These are phyloP conservation scores for Orthosia gracilis DNA, from an alignment of 2,888 invertebrate species.

Conservation along the genomic window DNA sequence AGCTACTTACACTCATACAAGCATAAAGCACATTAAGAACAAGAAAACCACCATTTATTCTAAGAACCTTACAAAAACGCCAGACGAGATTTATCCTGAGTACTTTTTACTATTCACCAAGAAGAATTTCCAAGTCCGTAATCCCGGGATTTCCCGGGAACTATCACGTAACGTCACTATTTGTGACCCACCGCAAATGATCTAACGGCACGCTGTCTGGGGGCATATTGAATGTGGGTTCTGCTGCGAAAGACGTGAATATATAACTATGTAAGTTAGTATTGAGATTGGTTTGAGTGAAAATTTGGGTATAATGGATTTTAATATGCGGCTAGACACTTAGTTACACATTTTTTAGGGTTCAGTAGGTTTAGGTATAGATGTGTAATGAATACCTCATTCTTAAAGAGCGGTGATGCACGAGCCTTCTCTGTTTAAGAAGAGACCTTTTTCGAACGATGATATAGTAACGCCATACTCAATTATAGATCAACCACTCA, in stretches of 20 bases:
- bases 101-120: conserved; percentile 17
- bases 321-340: not conserved
- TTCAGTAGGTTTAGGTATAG: not conserved
- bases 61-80: conserved; percentile 10
- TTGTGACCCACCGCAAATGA: conserved; percentile 74
- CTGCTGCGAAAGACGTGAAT: conserved; percentile 52
- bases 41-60: not conserved
- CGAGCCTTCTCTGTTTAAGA: too few relatives aligned
- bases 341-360: not conserved
- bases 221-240: conserved; percentile 68
- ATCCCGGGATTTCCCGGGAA: conserved; percentile 43
- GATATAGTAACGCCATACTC: too few relatives aligned
- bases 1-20: not conserved
- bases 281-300: conserved; percentile 33
- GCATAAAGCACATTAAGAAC: not conserved
- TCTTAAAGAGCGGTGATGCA: too few relatives aligned
- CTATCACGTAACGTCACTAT: conserved; percentile 52
- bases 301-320: not conserved
- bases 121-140: conserved; percentile 1
- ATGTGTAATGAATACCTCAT: too few relatives aligned
- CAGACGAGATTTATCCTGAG: conserved; percentile 6
- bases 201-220: conserved; percentile 68
- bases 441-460: too few relatives aligned
- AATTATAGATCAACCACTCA: too few relatives aligned
- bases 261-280: conserved; percentile 36